Conservation (phyloP, 2,797 vertebrate genomes). For the Sorex maritimensis region DNA sequence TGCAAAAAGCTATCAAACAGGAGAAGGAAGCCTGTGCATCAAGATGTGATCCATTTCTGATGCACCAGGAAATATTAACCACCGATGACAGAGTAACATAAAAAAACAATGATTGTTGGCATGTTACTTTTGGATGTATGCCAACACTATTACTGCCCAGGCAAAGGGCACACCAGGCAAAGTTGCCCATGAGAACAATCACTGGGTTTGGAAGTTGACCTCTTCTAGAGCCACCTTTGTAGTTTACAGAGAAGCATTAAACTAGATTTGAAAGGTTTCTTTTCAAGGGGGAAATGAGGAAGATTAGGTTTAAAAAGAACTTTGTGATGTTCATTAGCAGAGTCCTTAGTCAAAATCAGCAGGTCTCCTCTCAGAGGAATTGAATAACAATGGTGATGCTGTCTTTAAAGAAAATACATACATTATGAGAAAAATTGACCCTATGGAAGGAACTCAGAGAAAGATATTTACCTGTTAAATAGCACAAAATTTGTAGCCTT, state of each 20-base stretch:
- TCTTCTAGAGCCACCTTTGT: not conserved
- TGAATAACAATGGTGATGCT: not conserved
- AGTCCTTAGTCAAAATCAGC: slow-evolving; percentile 6
- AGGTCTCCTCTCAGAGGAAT: not conserved
- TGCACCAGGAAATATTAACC: slow-evolving; percentile 77
- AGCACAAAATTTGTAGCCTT: no score
- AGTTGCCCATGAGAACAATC: not conserved
- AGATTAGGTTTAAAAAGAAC: not conserved
- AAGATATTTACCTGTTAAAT: no score
- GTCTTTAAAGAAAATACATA: not conserved
- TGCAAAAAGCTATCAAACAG: slow-evolving; percentile 35
- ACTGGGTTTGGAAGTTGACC: not conserved
- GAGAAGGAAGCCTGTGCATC: slow-evolving; percentile 68
- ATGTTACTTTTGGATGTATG: not conserved
- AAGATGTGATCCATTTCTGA: slow-evolving; percentile 46
- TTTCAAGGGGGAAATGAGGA: not conserved
- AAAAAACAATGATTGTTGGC: slow-evolving; percentile 70
- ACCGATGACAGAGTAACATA: slow-evolving; percentile 53
- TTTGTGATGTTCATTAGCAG: not conserved
- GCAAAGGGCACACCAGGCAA: not conserved
- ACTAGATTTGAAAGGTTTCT: not conserved
- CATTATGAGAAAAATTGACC: no score
- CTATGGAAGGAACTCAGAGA: no score
- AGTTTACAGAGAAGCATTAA: not conserved
- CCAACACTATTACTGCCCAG: not conserved